Percentiles rank a stretch among this genome's conserved stretches.
These are phyloP conservation scores for Vanessa atalanta DNA, from an alignment of 1,140 invertebrate genomes.

Conservation along the genomic window DNA sequence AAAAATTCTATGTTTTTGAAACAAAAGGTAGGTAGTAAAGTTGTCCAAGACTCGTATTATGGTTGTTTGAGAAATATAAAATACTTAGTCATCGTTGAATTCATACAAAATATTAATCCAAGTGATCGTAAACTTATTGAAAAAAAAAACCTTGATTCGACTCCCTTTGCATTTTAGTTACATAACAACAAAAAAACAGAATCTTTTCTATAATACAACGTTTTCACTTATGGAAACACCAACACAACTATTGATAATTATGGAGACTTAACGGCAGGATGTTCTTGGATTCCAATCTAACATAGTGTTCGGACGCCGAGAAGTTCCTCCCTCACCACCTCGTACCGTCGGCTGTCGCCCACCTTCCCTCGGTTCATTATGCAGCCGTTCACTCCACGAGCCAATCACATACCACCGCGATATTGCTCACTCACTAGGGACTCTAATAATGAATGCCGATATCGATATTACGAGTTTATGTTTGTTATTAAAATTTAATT, in stretches of 20 bases:
- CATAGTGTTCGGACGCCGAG: slow-evolving; percentile 46
- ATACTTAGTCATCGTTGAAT: too few species aligned
- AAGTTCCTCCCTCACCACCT: slow-evolving; percentile 37
- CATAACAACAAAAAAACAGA: too few species aligned
- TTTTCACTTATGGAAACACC: neutral
- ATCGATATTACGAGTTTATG: neutral
- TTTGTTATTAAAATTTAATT: neutral
- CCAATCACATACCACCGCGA: slow-evolving; percentile 72
- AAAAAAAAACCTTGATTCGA: too few species aligned
- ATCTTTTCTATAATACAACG: too few species aligned
- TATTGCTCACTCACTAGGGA: slow-evolving; percentile 72
- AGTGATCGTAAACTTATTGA: too few species aligned
- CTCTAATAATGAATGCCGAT: slow-evolving; percentile 46
- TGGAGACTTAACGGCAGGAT: slow-evolving; percentile 58
- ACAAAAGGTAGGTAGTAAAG: too few species aligned
- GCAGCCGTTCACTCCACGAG: slow-evolving; percentile 69
- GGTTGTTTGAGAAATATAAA: too few species aligned
- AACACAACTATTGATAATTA: slow-evolving; percentile 33
- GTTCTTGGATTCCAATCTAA: slow-evolving; percentile 61
- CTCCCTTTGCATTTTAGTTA: too few species aligned
- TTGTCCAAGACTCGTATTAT: too few species aligned
- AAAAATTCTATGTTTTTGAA: too few species aligned
- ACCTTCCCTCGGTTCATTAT: slow-evolving; percentile 68
- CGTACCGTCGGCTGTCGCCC: slow-evolving; percentile 25
- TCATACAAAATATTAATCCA: too few species aligned